These are phyloP conservation scores for Portevinia maculata DNA, from an alignment of 2,888 invertebrate species.

Conservation along the genomic window DNA sequence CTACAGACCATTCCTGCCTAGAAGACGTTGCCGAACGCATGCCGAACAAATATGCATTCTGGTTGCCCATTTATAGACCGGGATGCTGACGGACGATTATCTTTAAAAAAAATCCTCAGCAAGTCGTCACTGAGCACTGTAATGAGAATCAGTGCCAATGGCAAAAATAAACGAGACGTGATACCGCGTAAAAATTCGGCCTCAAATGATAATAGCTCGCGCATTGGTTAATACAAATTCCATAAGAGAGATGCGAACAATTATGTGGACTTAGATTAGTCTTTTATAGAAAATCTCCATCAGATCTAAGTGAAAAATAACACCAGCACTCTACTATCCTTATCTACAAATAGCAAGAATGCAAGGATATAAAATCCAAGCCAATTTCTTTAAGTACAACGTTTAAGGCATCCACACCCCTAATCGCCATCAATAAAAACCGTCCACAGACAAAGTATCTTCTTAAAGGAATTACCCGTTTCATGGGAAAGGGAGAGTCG, in stretches of 20 bases:
- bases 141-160: conserved; percentile 63
- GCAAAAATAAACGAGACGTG: conserved; percentile 45
- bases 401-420: conserved; percentile 60
- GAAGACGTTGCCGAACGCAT: conserved; percentile 20
- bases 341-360: conserved; percentile 9
- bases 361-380: conserved; percentile 29
- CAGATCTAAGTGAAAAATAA: conserved; percentile 56
- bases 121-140: conserved; percentile 29
- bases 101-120: conserved; percentile 5
- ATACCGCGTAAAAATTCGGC: conserved; percentile 62
- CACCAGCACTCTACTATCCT: conserved; percentile 15
- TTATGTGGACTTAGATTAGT: conserved; percentile 51
- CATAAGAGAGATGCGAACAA: conserved; percentile 34
- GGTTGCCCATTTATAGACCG: conserved; percentile 46
- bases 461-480: conserved; percentile 60
- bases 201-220: conserved; percentile 39
- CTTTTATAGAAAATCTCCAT: conserved; percentile 31
- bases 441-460: conserved; percentile 67
- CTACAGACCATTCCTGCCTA: conserved; percentile 22
- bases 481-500: conserved; percentile 3
- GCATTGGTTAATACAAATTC: conserved; percentile 60
- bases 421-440: conserved; percentile 73
- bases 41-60: conserved; percentile 39
- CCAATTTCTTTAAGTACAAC: conserved; percentile 56
- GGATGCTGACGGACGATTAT: conserved; percentile 36